Evolutionary conservation across 37 sponge, comb jelly and placozoan genomes (phyloP), one percentile per base, ranked within the genome.

Genomic region (Halisarca cf. caerulea): DNA sequence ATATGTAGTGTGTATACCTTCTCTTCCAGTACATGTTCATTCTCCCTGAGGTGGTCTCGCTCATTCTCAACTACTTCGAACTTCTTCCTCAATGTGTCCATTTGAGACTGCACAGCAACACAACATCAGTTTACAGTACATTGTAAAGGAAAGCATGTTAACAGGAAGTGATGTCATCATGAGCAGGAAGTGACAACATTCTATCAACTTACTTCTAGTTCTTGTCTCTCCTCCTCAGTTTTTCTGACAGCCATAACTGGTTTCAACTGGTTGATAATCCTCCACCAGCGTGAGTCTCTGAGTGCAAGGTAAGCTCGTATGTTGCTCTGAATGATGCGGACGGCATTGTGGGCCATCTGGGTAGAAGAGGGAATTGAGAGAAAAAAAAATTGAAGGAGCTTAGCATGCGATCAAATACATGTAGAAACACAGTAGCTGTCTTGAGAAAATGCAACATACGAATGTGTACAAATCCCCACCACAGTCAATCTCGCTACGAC

Each of bases 281-380:
- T 89, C 99, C 99, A 99, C 99, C 99, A 99, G 27, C 75, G 51
- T 88, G 90, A 99, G 45, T 91, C 89, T 51, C 86, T 89, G 47
- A 95, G 85, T 39, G 84, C 89, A 24, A 79, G 37, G 83, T 82
- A 86, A 28, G 84, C 82, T 30, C 61, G 38, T 1, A 96, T 79
- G 79, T 99, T 99, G 57, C 88, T 80, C 85, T 99, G 99, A 43
- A 99, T 90, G 64, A 91, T 84, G 41, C 80, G 58, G 33, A 93
- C 90, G 18, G 99, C 99, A 27, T 86, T 84, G 44, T 95, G 89
- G 74, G 93, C 85, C 59, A 85, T 64, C 93, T 92, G 51, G 51
- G 51, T 47, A 11, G 11, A 11, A 11, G 11, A 11, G 11, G 51
- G 51, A 11, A 11, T 47, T 6, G 51, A 47, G 51, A 47, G 51